Evolutionary conservation across 2,113 vertebrate genomes (phyloP), one percentile per base, ranked within the genome.

Genomic region (Oncorhynchus kisutch): DNA sequence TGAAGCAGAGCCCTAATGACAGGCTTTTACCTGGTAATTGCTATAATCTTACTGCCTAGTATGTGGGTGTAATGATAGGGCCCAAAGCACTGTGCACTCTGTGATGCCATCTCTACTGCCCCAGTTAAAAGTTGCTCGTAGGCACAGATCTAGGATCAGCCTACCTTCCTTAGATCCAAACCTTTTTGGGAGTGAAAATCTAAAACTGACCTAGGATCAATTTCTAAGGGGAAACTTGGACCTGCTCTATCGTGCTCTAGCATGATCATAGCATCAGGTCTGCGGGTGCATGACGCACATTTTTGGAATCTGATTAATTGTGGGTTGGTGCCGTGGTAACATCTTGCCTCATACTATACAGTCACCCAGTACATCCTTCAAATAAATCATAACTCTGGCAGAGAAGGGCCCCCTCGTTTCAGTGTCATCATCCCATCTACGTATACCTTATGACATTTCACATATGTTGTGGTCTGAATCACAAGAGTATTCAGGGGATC

Each of bases 231-330:
- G 48, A 22, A 54, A 59, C 31, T 59, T 64, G 68, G 3, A 29
- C 27, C n/a, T 27, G 6, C 3, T 20, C 13, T 2, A 62, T 82
- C 86, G n/a, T 88, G 88, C 82, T 75, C 51, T 16, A 25, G 83
- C 83, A 84, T 84, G 84, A 84, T 76, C 4, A 5, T 22, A 34
- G 60, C 67, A 60, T 59, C 67, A 60, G 64, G 67, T 72, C 76
- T 76, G 76, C 60, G 78, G 24, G 68, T 75, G 76, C 64, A 60
- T 86, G 81, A 88, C 86, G 79, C 79, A 76, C 25, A 65, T 83
- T 82, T 81, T 83, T 86, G 86, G 86, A 91, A 91, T 91, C 74
- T 88, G 86, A 91, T 91, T 88, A 88, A 92, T 91, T 87, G 83
- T 87, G 90, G 87, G 84, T 86, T 83, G 73, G 64, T 73, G 70